Evolutionary conservation across 37 sponge, comb jelly and placozoan genomes (phyloP).

Genomic region (Spongilla lacustris): DNA sequence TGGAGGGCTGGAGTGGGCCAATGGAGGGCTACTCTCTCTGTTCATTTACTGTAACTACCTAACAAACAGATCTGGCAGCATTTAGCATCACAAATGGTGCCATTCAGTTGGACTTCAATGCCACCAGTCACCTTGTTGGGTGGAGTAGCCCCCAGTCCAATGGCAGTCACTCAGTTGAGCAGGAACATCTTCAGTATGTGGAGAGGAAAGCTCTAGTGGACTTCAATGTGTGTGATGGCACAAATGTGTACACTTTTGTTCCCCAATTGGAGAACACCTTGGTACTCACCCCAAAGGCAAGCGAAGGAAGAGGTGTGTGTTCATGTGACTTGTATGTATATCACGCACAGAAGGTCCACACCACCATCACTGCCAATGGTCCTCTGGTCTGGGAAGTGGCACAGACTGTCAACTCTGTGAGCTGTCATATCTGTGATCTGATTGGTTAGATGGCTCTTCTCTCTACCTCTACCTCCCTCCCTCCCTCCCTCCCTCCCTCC

Average conservation of each 20-base stretch:
- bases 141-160: not conserved
- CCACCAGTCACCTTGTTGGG: not conserved
- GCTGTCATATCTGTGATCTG: too few species aligned
- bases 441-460: too few species aligned
- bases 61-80: not conserved
- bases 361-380: constrained; percentile 18
- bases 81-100: constrained; percentile 21
- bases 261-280: constrained; percentile 15
- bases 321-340: not conserved
- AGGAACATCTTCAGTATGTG: constrained; percentile 21
- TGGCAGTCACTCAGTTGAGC: constrained; percentile 14
- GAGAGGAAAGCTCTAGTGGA: constrained; percentile 15
- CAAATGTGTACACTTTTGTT: constrained; percentile 67
- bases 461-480: not conserved
- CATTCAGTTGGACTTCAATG: constrained; percentile 16
- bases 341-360: not conserved
- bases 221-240: constrained; percentile 41
- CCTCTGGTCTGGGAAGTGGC: constrained; percentile 61
- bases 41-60: too few species aligned
- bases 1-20: too few species aligned
- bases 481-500: too few species aligned
- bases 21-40: too few species aligned
- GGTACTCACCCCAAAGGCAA: constrained; percentile 18
- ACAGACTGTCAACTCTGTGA: constrained; percentile 31
- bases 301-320: not conserved